These are phyloP conservation scores for Atta texana DNA, from an alignment of 1,140 invertebrate species.

Conservation along the genomic window DNA sequence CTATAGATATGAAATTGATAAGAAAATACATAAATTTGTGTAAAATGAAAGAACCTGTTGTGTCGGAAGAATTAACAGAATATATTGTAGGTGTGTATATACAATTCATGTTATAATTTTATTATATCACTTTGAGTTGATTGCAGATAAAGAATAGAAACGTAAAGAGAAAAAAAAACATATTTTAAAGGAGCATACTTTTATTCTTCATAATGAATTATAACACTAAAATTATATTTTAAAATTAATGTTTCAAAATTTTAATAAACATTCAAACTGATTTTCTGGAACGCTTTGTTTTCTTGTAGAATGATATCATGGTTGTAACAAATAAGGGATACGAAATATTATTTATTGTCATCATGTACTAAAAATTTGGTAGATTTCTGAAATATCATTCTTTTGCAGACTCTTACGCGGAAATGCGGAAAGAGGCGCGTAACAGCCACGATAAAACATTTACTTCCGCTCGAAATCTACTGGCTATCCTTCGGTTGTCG, in stretches of 20 bases:
- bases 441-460: conserved; percentile 97
- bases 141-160: too few species aligned
- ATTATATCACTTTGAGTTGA: neutral
- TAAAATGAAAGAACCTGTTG: conserved; percentile 94
- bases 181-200: too few species aligned
- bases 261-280: too few species aligned
- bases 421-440: conserved; percentile 96
- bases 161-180: too few species aligned
- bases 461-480: conserved; percentile 96
- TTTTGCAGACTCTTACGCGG: conserved; percentile 93
- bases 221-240: too few species aligned
- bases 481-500: conserved; percentile 96
- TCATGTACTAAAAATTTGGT: neutral
- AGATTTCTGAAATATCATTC: conserved; percentile 6
- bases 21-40: conserved; percentile 97
- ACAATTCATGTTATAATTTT: conserved; percentile 22
- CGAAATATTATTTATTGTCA: neutral
- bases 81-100: conserved; percentile 93
- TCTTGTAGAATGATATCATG: too few species aligned
- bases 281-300: too few species aligned
- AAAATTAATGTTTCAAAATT: too few species aligned
- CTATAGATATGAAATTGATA: conserved; percentile 97
- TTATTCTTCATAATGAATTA: too few species aligned
- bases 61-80: conserved; percentile 95
- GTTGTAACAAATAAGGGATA: neutral